A percentile compares a stretch with the other conserved stretches of the same genome.
Conservation (phyloP, 2,797 vertebrate species). For the Acestrorhynchus altus region DNA sequence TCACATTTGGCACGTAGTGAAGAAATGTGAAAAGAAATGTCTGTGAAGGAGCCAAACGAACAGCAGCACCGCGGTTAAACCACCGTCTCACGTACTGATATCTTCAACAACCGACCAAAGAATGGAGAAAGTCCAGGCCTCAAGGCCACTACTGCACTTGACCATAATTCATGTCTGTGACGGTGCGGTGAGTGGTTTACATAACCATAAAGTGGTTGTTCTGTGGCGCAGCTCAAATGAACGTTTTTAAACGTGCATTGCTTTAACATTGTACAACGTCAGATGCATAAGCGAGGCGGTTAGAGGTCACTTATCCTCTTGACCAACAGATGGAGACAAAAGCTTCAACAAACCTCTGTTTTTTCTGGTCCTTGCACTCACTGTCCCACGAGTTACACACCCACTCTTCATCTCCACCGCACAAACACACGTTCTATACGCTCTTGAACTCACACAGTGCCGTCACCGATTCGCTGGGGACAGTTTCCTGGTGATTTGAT, state of each 20-base stretch:
- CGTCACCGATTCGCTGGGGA: constrained; percentile 53
- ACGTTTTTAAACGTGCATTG: too few relatives aligned
- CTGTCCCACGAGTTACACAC: constrained; percentile 30
- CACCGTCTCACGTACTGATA: too few relatives aligned
- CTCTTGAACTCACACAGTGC: not conserved
- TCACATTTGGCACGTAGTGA: constrained; percentile 21
- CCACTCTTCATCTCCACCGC: constrained; percentile 6
- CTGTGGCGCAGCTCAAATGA: too few relatives aligned
- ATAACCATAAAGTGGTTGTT: too few relatives aligned
- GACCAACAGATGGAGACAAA: constrained; percentile 76
- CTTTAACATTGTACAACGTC: too few relatives aligned
- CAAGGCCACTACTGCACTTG: not conserved
- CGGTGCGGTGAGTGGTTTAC: too few relatives aligned
- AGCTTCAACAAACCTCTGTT: constrained; percentile 34
- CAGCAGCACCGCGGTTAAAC: not conserved
- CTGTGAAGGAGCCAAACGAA: not conserved
- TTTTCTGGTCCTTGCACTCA: constrained; percentile 16
- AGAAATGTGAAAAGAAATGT: not conserved
- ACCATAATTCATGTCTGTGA: too few relatives aligned
- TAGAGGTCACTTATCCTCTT: not conserved
- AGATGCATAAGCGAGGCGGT: not conserved
- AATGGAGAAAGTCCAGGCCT: not conserved
- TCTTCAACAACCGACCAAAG: too few relatives aligned
- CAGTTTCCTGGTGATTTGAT: constrained; percentile 60
- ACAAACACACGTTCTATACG: constrained; percentile 19